phyloP scores from a whole-genome alignment of 2,888 invertebrate genomes.

The Lysandra bellargus region DNA sequence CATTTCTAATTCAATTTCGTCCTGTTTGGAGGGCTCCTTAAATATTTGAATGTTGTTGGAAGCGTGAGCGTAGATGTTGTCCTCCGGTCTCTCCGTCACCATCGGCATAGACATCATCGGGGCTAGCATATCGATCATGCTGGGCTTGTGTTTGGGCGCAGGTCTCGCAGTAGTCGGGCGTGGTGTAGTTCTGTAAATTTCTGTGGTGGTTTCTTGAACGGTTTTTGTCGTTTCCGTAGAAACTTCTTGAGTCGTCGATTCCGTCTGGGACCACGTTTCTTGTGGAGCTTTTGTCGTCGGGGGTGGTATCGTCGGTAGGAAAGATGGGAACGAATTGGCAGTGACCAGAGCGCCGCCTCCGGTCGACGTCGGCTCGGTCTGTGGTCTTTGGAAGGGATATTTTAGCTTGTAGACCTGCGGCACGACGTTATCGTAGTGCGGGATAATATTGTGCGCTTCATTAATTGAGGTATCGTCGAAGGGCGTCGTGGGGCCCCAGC shows the following conservation, averaged over 20 bases:
- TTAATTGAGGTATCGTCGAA: conserved; percentile 56
- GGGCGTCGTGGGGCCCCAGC: conserved; percentile 75
- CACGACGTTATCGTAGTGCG: conserved; percentile 52
- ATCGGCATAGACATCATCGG: conserved; percentile 76
- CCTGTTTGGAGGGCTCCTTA: conserved; percentile 56
- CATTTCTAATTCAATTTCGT: conserved; percentile 63
- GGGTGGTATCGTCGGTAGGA: conserved; percentile 62
- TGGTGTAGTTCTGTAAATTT: conserved; percentile 46
- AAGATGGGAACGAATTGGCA: conserved; percentile 51
- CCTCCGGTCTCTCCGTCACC: conserved; percentile 65
- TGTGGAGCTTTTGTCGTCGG: conserved; percentile 48
- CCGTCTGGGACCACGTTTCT: conserved; percentile 51
- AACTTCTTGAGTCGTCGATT: conserved; percentile 51
- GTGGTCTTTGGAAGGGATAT: background rate
- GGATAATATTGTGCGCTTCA: conserved; percentile 68
- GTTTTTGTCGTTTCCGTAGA: conserved; percentile 50
- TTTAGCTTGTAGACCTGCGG: background rate
- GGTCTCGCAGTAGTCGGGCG: conserved; percentile 49
- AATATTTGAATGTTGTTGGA: conserved; percentile 68
- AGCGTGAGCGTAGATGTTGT: conserved; percentile 69
- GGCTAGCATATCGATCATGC: conserved; percentile 64
- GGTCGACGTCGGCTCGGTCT: conserved; percentile 59
- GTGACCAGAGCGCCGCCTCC: conserved; percentile 50
- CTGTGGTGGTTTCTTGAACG: conserved; percentile 56
- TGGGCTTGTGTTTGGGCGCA: conserved; percentile 50